Base-by-base conservation (phyloP, 1,140 invertebrate genomes). In the Oryzaephilus surinamensis region DNA sequence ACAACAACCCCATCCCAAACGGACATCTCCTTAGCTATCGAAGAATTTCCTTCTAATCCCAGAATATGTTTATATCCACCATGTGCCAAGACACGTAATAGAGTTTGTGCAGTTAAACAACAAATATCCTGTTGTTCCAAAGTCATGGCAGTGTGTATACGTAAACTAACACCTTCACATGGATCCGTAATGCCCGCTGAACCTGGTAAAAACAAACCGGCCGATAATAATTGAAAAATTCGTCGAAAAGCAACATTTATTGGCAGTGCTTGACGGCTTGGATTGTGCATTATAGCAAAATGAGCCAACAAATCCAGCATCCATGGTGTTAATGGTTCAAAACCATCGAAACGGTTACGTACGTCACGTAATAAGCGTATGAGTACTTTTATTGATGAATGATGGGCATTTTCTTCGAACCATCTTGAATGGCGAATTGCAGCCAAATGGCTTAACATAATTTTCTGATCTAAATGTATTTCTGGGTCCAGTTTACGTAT, bases 361-460 rank as follows among this genome's bases (percentile, higher is more conserved):
- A 99, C 70, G 66, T 98, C 94, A 50, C 90, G 77, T 1, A 98
- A 65, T 12, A 98, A 70, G 8, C 95, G 74, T 47, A 98, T 95
- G 0, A 99, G 64, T 8, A 94, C 87, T 72, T 97, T 97, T 32
- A 98, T 93, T 18, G 90, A 91, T 3, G 94, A 95, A 64, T 97
- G 92, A 61, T 91, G 91, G 4, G 91, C 93, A 64, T 96, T 96
- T 67, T 98, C 94, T 61, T 99, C 95, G 64, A 98, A 97, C 94
- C 95, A 98, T 3, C 92, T 77, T 20, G 87, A 86, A 63, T 98
- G 94, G 38, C 93, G 70, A 28, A 98, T 94, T 1, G 92, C 91
- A 2, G 90, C 87, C 47, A 97, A 66, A 64, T 97, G 90, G 26
- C 83, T 79, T 64, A 84, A 79, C 63, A 93, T 78, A 17, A 88